phyloP scores from a whole-genome alignment of 2,113 vertebrate species.

The Martes martes region DNA sequence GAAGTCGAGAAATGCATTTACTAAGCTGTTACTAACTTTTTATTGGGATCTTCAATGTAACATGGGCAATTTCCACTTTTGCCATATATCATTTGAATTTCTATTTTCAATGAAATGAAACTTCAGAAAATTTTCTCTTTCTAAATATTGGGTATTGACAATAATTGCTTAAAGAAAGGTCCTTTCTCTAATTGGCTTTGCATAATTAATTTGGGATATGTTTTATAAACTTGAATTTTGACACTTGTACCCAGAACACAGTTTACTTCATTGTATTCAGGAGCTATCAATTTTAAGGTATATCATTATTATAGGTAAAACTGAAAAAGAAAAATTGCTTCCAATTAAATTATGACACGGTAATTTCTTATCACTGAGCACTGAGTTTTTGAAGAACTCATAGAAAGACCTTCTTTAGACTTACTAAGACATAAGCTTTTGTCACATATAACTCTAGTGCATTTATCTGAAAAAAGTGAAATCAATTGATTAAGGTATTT shows the following conservation, averaged over 20 bases:
- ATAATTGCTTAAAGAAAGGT: background rate
- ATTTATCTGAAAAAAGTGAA: background rate
- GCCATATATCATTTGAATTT: background rate
- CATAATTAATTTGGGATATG: constrained; percentile 9
- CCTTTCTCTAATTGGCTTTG: background rate
- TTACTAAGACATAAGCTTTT: background rate
- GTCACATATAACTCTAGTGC: background rate
- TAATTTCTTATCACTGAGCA: background rate
- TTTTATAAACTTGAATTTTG: constrained; percentile 41
- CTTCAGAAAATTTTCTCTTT: background rate
- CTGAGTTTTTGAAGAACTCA: background rate
- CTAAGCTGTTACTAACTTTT: background rate
- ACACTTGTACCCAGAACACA: background rate
- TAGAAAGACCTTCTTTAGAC: background rate
- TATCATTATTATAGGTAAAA: background rate
- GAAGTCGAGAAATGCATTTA: background rate
- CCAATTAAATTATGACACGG: background rate
- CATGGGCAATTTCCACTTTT: background rate
- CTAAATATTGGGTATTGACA: constrained; percentile 3
- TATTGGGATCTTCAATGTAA: background rate
- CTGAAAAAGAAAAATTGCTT: background rate
- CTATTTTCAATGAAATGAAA: background rate
- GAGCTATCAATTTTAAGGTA: background rate
- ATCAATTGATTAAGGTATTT: background rate
- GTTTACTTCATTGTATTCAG: constrained; percentile 18